Conservation (phyloP, 2,888 invertebrate species). For the Ectemnius cavifrons region DNA sequence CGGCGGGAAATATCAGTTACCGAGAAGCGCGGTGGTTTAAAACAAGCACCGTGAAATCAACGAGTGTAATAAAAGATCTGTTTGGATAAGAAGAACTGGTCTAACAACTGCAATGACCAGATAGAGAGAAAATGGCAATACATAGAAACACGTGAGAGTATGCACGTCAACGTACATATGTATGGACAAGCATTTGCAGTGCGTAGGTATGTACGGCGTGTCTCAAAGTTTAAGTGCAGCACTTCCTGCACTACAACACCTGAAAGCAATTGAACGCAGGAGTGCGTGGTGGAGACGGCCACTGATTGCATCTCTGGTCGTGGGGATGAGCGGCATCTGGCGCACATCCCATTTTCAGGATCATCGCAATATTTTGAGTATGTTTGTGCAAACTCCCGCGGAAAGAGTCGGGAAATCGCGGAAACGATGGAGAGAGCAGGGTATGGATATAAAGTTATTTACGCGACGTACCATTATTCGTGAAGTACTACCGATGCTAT, state of each 20-base stretch:
- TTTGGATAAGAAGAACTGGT: neutral
- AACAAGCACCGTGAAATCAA: neutral
- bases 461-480: constrained; percentile 64
- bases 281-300: constrained; percentile 1
- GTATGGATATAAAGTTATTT: constrained; percentile 40
- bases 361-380: neutral
- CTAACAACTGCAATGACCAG: neutral
- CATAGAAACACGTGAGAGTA: neutral
- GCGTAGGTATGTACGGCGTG: neutral
- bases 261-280: constrained; percentile 5
- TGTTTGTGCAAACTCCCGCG: neutral
- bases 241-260: neutral
- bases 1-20: constrained; percentile 27
- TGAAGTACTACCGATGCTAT: constrained; percentile 52
- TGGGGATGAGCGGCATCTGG: neutral
- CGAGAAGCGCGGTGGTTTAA: constrained; percentile 20
- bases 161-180: neutral
- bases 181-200: neutral
- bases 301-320: neutral
- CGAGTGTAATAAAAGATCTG: neutral
- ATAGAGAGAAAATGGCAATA: neutral
- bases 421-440: constrained; percentile 35
- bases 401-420: constrained; percentile 1
- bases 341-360: neutral
- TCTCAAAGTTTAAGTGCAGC: constrained; percentile 17